phyloP scores from a whole-genome alignment of 92 coral and sea anemone genomes.

The Montipora capitata region DNA sequence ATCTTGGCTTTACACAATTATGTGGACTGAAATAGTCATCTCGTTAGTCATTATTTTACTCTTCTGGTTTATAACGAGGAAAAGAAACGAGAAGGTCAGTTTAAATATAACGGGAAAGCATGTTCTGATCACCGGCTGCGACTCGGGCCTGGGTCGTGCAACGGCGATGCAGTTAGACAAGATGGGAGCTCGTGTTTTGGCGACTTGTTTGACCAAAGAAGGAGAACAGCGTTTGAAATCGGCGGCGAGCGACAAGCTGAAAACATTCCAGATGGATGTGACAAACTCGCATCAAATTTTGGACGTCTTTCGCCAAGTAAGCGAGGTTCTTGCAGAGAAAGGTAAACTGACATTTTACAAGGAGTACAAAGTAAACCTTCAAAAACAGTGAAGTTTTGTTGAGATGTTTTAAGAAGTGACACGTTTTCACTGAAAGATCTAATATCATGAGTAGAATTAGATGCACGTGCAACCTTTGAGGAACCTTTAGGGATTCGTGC shows the following conservation, averaged over 20 bases:
- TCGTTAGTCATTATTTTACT: background rate
- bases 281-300: slow-evolving; percentile 53
- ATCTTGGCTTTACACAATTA: background rate
- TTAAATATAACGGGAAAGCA: slow-evolving; percentile 9
- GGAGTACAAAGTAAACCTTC: background rate
- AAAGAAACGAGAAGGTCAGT: background rate
- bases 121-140: slow-evolving; percentile 81
- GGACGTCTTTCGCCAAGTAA: slow-evolving; percentile 57
- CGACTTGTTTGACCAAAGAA: slow-evolving; percentile 85
- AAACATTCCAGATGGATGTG: slow-evolving; percentile 65
- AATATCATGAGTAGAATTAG: too few species aligned
- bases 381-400: too few species aligned
- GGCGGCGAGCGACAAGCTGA: slow-evolving; percentile 61
- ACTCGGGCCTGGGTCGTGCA: slow-evolving; percentile 77
- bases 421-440: too few species aligned
- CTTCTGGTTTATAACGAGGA: background rate
- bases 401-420: too few species aligned
- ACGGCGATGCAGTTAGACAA: slow-evolving; percentile 76
- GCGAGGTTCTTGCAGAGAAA: slow-evolving; percentile 35
- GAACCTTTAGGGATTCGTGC: too few species aligned
- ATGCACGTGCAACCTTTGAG: too few species aligned
- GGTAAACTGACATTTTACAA: slow-evolving; percentile 6
- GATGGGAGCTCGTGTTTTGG: slow-evolving; percentile 85
- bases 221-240: slow-evolving; percentile 64
- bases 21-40: background rate